Evolutionary conservation across 35 echinoderm and acorn worm species (phyloP).

Genomic region (Stichopus chloronotus): DNA sequence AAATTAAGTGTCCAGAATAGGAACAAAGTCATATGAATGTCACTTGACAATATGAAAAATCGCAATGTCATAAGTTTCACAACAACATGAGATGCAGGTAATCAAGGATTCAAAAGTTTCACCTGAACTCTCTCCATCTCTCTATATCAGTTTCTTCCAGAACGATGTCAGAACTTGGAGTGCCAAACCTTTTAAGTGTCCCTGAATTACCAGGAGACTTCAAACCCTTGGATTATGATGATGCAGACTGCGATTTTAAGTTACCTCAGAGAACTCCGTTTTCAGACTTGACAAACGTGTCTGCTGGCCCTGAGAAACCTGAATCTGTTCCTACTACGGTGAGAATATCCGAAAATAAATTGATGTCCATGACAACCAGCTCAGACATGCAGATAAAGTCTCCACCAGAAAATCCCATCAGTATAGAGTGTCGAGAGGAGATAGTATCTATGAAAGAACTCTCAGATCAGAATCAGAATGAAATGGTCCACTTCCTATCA

Average conservation of each 20-base stretch:
- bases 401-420: neutral
- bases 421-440: slow-evolving; percentile 46
- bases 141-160: neutral
- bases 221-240: slow-evolving; percentile 43
- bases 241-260: neutral
- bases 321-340: neutral
- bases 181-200: slow-evolving; percentile 1
- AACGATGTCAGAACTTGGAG: slow-evolving; percentile 13
- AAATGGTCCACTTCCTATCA: neutral
- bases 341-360: neutral
- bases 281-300: slow-evolving; percentile 17
- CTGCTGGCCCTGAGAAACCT: too few relatives aligned
- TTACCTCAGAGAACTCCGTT: neutral
- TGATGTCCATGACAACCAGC: neutral
- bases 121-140: too few relatives aligned
- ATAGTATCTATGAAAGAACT: neutral
- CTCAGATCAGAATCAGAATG: neutral
- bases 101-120: too few relatives aligned
- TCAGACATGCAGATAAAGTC: neutral
- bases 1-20: too few relatives aligned
- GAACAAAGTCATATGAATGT: too few relatives aligned
- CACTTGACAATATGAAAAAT: too few relatives aligned
- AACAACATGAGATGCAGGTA: too few relatives aligned
- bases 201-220: slow-evolving; percentile 43
- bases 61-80: too few relatives aligned